Base-by-base conservation (phyloP, 2,797 vertebrate genomes). In the Spinibarbus caldwelli region DNA sequence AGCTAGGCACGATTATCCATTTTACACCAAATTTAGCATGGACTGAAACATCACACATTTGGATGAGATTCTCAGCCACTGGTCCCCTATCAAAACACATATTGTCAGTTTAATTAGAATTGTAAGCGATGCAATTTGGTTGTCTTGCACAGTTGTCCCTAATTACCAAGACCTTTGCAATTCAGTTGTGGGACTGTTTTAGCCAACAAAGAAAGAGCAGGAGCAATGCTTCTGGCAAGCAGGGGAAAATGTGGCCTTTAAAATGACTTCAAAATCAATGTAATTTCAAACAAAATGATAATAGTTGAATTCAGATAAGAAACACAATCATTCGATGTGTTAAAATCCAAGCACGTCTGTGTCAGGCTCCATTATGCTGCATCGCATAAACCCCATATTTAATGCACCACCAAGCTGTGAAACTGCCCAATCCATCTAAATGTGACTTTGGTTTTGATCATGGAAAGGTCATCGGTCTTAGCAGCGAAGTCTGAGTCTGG, bases 1-100 rank as follows among this genome's bases (percentile, higher is more conserved):
- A 78, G 64, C 66, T 90, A 83, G 72, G 43, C 59, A 82, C 57
- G 66, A 82, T 73, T 82, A 78, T 83, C 78, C 59, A 62, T 85
- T 80, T 67, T 6, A 59, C 66, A 70, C 26, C 66, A 78, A 68
- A 78, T 78, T 71, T 57, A 84, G 62, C 75, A 31, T 15, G 26
- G 45, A 78, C 47, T 54, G 14, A 78, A 78, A 45, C 49, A 84
- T 41, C 45, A 59, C 36, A 54, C 62, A 43, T 71, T 84, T 47
- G 23, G 45, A 66, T 54, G 73, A 68, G 62, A 47, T 62, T 78
- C 47, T 70, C 12, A 8, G 10, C 52, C 15, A 68, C 47, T 57
- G 36, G n/a, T 68, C 36, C 70, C 21, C 34, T 59, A 78, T 84
- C 64, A 71, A 59, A 84, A 78, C n/a, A 52, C 29, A 67, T 31